phyloP scores from a whole-genome alignment of 1,140 invertebrate genomes.

The Aphelenchoides avenae region DNA sequence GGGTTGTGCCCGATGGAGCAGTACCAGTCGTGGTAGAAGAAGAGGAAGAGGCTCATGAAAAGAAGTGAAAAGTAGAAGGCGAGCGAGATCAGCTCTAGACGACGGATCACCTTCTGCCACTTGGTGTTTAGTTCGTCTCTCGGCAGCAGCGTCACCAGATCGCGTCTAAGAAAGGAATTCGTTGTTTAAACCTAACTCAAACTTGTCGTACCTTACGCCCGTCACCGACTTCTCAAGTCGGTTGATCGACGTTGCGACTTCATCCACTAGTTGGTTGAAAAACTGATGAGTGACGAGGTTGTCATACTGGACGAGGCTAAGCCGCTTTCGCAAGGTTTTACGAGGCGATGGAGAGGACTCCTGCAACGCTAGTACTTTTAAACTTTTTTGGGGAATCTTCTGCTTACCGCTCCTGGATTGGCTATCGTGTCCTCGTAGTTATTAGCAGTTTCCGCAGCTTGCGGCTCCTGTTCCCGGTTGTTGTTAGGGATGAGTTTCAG shows the following conservation, averaged over 20 bases:
- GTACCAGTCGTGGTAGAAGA: slow-evolving; percentile 60
- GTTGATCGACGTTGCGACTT: slow-evolving; percentile 33
- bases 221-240: slow-evolving; percentile 40
- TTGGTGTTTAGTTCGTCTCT: slow-evolving; percentile 50
- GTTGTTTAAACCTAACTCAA: too few relatives aligned
- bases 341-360: slow-evolving; percentile 33
- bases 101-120: slow-evolving; percentile 55
- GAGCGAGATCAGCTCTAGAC: slow-evolving; percentile 52
- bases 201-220: slow-evolving; percentile 38
- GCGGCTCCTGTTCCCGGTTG: slow-evolving; percentile 15
- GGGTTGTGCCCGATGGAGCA: slow-evolving; percentile 54
- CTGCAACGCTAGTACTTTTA: too few relatives aligned
- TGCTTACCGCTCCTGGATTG: slow-evolving; percentile 22
- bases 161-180: slow-evolving; percentile 6
- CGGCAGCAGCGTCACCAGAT: slow-evolving; percentile 7
- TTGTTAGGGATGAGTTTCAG: slow-evolving; percentile 32
- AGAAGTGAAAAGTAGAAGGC: slow-evolving; percentile 52
- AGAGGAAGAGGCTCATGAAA: slow-evolving; percentile 54
- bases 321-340: slow-evolving; percentile 34
- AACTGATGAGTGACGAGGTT: slow-evolving; percentile 56
- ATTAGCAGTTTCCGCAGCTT: neutral
- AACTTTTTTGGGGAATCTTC: neutral
- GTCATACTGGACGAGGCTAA: slow-evolving; percentile 53
- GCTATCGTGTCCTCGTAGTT: slow-evolving; percentile 18
- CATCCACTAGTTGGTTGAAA: slow-evolving; percentile 54